phyloP scores from a whole-genome alignment of 2,888 invertebrate genomes.

The Molorchus minor region DNA sequence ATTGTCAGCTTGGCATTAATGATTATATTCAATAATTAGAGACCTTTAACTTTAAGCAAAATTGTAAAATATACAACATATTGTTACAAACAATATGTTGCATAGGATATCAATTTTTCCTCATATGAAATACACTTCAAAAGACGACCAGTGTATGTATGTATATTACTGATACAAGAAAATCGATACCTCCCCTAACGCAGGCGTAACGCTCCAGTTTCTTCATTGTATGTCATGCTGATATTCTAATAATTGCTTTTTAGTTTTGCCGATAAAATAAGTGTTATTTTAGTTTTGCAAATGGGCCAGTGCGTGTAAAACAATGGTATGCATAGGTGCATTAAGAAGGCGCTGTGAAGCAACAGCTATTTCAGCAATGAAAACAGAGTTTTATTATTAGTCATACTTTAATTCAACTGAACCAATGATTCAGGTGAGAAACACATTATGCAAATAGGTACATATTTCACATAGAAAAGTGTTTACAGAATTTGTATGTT shows the following conservation, averaged over 20 bases:
- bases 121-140: too few relatives aligned
- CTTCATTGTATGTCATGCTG: not conserved
- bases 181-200: constrained; percentile 10
- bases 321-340: not conserved
- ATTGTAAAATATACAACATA: too few relatives aligned
- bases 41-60: too few relatives aligned
- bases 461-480: too few relatives aligned
- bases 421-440: constrained; percentile 26
- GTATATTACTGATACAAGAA: too few relatives aligned
- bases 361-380: constrained; percentile 6
- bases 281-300: constrained; percentile 1
- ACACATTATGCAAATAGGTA: too few relatives aligned
- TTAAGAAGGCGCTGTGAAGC: not conserved
- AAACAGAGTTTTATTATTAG: constrained; percentile 13
- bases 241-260: not conserved
- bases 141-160: too few relatives aligned
- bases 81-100: too few relatives aligned
- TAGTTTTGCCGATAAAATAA: constrained; percentile 1
- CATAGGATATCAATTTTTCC: too few relatives aligned
- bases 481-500: too few relatives aligned
- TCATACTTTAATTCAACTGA: constrained; percentile 18
- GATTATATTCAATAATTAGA: too few relatives aligned
- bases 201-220: constrained; percentile 7
- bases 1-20: too few relatives aligned
- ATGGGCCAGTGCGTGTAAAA: not conserved